phyloP scores from a whole-genome alignment of 2,113 vertebrate genomes.

The Physeter macrocephalus region DNA sequence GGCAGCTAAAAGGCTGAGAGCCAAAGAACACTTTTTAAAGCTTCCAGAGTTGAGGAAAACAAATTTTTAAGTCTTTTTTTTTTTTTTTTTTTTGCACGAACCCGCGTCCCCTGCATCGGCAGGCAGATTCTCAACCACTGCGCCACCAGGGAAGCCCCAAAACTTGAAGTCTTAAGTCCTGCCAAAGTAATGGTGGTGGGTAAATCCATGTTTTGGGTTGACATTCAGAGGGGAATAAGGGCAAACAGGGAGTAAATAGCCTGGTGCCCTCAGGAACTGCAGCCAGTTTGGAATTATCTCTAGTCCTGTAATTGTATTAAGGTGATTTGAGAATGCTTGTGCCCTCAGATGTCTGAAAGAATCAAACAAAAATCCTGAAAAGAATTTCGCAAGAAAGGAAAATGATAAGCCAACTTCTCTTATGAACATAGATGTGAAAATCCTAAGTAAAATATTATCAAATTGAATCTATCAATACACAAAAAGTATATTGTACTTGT shows the following conservation, averaged over 20 bases:
- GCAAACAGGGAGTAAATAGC: not conserved
- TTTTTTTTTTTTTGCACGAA: too few species aligned
- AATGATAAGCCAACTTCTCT: not conserved
- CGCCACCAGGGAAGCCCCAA: too few species aligned
- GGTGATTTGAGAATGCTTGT: not conserved
- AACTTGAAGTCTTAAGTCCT: not conserved
- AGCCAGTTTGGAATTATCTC: not conserved
- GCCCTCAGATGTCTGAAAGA: not conserved
- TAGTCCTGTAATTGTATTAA: not conserved
- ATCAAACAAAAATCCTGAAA: not conserved
- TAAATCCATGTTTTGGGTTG: not conserved
- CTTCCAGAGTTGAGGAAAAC: not conserved
- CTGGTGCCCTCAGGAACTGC: not conserved
- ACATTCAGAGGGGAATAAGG: not conserved
- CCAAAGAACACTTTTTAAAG: not conserved
- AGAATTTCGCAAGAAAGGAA: not conserved
- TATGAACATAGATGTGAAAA: not conserved
- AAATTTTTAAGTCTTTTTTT: too few species aligned
- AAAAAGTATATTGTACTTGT: not conserved
- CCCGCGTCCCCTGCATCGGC: too few species aligned
- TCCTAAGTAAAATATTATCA: not conserved
- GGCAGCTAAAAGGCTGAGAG: not conserved
- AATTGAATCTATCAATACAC: not conserved
- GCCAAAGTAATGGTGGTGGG: too few species aligned
- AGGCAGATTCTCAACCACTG: too few species aligned